phyloP scores from a whole-genome alignment of 1,140 invertebrate species.

The Eumaeus atala region DNA sequence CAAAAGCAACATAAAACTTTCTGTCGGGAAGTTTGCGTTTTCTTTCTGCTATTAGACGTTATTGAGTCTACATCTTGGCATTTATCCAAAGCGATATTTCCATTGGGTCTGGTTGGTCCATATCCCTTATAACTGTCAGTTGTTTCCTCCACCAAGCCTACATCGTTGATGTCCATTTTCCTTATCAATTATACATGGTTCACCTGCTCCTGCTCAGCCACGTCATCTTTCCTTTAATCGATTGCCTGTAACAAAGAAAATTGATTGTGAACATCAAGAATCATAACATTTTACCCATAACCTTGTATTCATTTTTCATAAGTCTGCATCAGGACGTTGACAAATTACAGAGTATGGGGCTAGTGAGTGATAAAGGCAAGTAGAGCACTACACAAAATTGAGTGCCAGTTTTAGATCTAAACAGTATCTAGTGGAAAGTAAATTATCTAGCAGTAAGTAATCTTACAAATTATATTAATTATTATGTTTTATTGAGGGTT shows the following conservation, averaged over 20 bases:
- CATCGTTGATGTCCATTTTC: slow-evolving; percentile 68
- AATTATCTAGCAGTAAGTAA: too few species aligned
- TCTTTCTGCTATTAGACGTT: slow-evolving; percentile 65
- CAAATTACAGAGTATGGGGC: slow-evolving; percentile 52
- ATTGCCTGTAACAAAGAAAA: slow-evolving; percentile 57
- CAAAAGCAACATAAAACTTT: slow-evolving; percentile 73
- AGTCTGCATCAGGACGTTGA: slow-evolving; percentile 43
- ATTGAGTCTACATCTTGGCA: slow-evolving; percentile 68
- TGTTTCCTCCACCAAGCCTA: slow-evolving; percentile 63
- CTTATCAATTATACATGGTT: slow-evolving; percentile 31
- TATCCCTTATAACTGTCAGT: slow-evolving; percentile 67
- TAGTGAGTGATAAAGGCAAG: slow-evolving; percentile 35
- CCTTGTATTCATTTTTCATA: slow-evolving; percentile 20
- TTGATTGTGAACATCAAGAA: slow-evolving; percentile 29
- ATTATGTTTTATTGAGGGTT: too few species aligned
- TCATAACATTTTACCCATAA: slow-evolving; percentile 22
- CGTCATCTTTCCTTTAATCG: slow-evolving; percentile 29
- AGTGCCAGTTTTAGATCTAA: too few species aligned
- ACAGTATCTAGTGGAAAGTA: too few species aligned
- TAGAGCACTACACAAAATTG: too few species aligned
- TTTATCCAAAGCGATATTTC: slow-evolving; percentile 62
- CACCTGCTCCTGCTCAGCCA: slow-evolving; percentile 35
- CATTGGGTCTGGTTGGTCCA: slow-evolving; percentile 65
- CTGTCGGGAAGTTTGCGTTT: slow-evolving; percentile 60
- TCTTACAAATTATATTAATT: too few species aligned